phyloP scores from a whole-genome alignment of 1,140 invertebrate species.

The Caenorhabditis briggsae region DNA sequence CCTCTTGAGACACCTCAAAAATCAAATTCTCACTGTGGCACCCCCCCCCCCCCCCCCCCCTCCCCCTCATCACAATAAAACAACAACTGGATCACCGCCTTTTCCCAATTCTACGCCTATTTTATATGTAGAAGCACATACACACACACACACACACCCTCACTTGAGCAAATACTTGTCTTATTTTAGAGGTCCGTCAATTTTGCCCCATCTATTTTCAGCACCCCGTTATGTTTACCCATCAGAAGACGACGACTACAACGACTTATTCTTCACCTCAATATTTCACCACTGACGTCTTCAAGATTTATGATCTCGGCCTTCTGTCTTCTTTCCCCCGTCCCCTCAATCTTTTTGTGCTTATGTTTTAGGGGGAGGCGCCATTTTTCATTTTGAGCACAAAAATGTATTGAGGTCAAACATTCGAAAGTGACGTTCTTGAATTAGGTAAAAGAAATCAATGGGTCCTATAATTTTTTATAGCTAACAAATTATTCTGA shows the following conservation, averaged over 20 bases:
- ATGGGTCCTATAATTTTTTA: too few relatives aligned
- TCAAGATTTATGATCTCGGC: conserved; percentile 31
- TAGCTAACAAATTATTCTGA: too few relatives aligned
- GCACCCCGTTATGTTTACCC: neutral
- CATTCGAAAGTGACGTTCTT: too few relatives aligned
- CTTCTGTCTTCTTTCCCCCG: neutral
- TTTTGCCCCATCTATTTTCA: conserved; percentile 10
- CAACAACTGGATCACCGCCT: neutral
- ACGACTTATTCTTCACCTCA: conserved; percentile 4
- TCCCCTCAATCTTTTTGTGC: too few relatives aligned
- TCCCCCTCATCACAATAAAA: neutral
- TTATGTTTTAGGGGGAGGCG: neutral
- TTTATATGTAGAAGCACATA: conserved; percentile 14
- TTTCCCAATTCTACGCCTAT: neutral
- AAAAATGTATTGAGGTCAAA: too few relatives aligned
- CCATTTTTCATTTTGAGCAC: neutral
- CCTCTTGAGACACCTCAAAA: conserved; percentile 41
- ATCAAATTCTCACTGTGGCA: neutral
- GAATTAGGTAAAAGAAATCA: too few relatives aligned
- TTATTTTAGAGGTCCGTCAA: neutral
- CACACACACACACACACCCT: conserved; percentile 30
- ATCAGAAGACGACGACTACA: neutral
- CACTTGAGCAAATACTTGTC: conserved; percentile 48
- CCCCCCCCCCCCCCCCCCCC: neutral
- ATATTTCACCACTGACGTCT: neutral